These are phyloP conservation scores for Sinhomidia bicolor DNA, from an alignment of 2,888 invertebrate species.

Conservation along the genomic window DNA sequence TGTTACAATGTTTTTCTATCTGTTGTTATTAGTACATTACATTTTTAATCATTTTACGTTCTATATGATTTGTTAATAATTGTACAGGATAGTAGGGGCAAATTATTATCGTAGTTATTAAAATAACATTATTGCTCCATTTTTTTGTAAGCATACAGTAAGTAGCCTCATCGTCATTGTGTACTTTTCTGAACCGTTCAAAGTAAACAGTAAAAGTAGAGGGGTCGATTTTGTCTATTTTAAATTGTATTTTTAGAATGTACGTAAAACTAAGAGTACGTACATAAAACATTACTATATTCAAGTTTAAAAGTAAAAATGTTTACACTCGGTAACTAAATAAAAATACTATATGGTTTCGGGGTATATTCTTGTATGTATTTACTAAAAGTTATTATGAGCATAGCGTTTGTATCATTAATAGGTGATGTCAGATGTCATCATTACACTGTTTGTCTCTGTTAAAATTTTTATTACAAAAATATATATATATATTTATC, in stretches of 20 bases:
- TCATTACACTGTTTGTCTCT: neutral
- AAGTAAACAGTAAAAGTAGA: neutral
- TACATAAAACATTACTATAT: neutral
- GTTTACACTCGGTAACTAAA: neutral
- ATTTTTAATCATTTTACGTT: neutral
- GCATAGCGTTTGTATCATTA: slow-evolving; percentile 16
- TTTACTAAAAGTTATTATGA: neutral
- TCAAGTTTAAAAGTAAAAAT: slow-evolving; percentile 1
- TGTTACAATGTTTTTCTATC: neutral
- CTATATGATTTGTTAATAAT: too few relatives aligned
- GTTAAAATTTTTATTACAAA: too few relatives aligned
- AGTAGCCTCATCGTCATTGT: too few relatives aligned
- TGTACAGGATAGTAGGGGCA: too few relatives aligned
- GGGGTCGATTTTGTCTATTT: neutral
- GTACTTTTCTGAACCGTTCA: neutral
- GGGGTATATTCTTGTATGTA: slow-evolving; percentile 12
- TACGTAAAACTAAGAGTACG: neutral
- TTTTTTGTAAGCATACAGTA: too few relatives aligned
- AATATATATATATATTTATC: neutral
- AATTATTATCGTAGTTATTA: too few relatives aligned
- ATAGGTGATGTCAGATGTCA: neutral
- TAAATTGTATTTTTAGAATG: neutral
- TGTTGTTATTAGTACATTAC: neutral
- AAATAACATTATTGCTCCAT: too few relatives aligned
- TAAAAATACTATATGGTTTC: neutral